phyloP scores from a whole-genome alignment of 2,888 invertebrate genomes.

The Eueremaeus valkanovi region DNA sequence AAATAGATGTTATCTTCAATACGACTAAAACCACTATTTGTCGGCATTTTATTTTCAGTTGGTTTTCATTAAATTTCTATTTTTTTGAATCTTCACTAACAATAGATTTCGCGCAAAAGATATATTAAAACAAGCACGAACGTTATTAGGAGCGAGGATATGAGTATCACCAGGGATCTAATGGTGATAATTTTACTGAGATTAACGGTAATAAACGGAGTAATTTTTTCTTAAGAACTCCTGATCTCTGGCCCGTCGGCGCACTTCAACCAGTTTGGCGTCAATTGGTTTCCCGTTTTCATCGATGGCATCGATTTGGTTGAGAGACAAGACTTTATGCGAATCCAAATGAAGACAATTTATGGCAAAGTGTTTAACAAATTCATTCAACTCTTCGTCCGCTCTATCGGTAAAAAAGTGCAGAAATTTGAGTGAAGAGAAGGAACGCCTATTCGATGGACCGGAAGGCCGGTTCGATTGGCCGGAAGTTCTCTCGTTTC shows the following conservation, averaged over 20 bases:
- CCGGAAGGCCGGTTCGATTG: neutral
- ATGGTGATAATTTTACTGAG: too few relatives aligned
- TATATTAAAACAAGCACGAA: too few relatives aligned
- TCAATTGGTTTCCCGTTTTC: neutral
- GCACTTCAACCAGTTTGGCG: neutral
- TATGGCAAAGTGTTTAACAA: neutral
- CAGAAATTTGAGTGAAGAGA: neutral
- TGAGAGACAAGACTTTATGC: constrained; percentile 4
- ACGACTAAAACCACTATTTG: too few relatives aligned
- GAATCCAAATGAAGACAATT: neutral
- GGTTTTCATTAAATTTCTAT: too few relatives aligned
- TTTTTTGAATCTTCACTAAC: too few relatives aligned
- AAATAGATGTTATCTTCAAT: too few relatives aligned
- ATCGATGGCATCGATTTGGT: constrained; percentile 8
- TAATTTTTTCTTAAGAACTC: constrained; percentile 1
- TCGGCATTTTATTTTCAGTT: too few relatives aligned
- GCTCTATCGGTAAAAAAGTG: neutral
- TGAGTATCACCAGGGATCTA: too few relatives aligned
- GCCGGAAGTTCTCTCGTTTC: neutral
- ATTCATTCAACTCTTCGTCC: neutral
- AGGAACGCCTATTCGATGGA: neutral
- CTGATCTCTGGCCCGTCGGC: neutral
- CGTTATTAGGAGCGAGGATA: too few relatives aligned
- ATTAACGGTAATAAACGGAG: neutral
- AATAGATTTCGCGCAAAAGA: too few relatives aligned